These are phyloP conservation scores for Cisticola juncidis DNA, from an alignment of 2,113 vertebrate genomes.

Conservation along the genomic window DNA sequence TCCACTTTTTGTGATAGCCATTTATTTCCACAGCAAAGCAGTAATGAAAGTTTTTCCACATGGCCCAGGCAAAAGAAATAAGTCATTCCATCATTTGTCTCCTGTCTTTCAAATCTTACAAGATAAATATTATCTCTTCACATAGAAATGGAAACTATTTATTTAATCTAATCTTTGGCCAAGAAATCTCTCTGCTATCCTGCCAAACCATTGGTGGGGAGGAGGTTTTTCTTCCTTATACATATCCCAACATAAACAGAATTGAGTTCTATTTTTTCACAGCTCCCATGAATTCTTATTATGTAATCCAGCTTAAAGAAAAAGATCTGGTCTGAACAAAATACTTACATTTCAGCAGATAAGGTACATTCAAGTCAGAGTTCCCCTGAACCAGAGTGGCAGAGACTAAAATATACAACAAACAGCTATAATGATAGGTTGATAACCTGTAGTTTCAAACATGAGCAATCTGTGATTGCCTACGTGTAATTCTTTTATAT, in stretches of 20 bases:
- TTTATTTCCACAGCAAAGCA: not conserved
- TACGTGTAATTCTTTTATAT: not conserved
- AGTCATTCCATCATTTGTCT: not conserved
- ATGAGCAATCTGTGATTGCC: not conserved
- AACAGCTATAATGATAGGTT: not conserved
- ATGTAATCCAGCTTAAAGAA: not conserved
- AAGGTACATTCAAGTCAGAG: not conserved
- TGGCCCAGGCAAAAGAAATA: not conserved
- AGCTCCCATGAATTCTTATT: not conserved
- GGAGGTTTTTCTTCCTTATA: not conserved
- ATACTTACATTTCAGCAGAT: not conserved
- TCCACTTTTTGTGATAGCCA: rapidly evolving
- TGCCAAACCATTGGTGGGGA: not conserved
- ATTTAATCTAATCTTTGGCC: not conserved
- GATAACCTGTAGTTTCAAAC: not conserved
- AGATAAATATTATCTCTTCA: not conserved
- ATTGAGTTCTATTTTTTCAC: not conserved
- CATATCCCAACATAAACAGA: not conserved
- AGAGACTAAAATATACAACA: not conserved
- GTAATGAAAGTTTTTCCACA: not conserved
- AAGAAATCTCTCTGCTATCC: not conserved
- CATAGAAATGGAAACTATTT: not conserved
- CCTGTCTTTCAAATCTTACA: not conserved
- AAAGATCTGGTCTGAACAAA: not conserved
- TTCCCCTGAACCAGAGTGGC: not conserved